These are phyloP conservation scores for Zosterops lateralis DNA, from an alignment of 2,113 vertebrate genomes.

Conservation along the genomic window DNA sequence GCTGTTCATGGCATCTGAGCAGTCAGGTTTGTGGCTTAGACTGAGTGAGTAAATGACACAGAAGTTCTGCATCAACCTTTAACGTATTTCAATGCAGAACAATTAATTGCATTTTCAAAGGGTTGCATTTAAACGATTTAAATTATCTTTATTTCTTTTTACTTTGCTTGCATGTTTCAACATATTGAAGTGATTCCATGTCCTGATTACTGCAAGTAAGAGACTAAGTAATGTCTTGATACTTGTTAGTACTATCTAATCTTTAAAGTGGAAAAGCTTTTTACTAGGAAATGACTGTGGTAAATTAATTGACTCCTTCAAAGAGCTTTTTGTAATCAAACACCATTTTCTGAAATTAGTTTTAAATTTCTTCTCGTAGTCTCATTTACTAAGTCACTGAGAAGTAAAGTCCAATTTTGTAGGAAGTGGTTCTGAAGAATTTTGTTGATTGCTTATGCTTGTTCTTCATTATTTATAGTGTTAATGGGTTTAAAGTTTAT, in stretches of 20 bases:
- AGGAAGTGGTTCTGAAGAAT: not conserved
- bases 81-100: not conserved
- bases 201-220: not conserved
- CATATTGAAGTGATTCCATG: not conserved
- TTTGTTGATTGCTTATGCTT: slow-evolving; percentile 15
- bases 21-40: not conserved
- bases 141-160: not conserved
- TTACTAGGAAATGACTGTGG: not conserved
- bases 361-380: not conserved
- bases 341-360: not conserved
- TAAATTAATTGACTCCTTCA: not conserved
- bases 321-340: not conserved
- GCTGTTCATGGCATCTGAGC: not conserved
- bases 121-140: not conserved
- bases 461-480: not conserved
- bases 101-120: not conserved
- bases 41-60: not conserved
- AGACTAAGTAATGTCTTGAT: not conserved
- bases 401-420: not conserved
- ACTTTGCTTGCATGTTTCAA: not conserved
- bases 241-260: not conserved
- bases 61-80: not conserved
- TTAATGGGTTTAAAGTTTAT: not conserved
- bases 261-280: not conserved
- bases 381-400: not conserved